A percentile compares a stretch with the other conserved stretches of the same genome.
These are phyloP conservation scores for Apis dorsata DNA, from an alignment of 1,140 invertebrate species.

Conservation along the genomic window DNA sequence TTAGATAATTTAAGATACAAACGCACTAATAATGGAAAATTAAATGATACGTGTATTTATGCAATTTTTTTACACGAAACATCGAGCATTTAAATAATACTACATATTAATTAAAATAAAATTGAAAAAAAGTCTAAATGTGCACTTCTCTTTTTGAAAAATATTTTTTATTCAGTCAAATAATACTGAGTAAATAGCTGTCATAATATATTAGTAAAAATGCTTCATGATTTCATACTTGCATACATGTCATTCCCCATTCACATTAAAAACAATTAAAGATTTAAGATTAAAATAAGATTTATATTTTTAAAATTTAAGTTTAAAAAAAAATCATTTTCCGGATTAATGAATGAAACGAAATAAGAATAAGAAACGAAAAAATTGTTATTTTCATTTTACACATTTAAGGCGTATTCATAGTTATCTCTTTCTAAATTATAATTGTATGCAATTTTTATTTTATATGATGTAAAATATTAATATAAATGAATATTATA, in stretches of 20 bases:
- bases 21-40: not conserved
- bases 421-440: slow-evolving; percentile 23
- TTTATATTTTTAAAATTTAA: slow-evolving; percentile 5
- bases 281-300: not conserved
- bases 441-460: not conserved
- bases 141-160: not conserved
- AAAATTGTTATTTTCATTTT: slow-evolving; percentile 26
- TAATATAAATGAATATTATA: not conserved
- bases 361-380: not conserved
- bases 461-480: slow-evolving; percentile 33
- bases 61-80: not conserved
- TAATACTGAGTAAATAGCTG: not conserved
- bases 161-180: not conserved
- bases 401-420: slow-evolving; percentile 41
- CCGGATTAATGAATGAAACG: slow-evolving; percentile 17
- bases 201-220: slow-evolving; percentile 18
- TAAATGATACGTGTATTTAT: not conserved
- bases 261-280: not conserved
- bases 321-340: not conserved
- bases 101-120: slow-evolving; percentile 6
- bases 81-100: not conserved
- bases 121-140: slow-evolving; percentile 2
- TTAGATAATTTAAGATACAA: slow-evolving; percentile 1
- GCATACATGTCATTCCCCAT: not conserved
- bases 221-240: slow-evolving; percentile 9